Percentiles rank a stretch among this genome's conserved stretches.
These are phyloP conservation scores for Halichondria panicea DNA, from an alignment of 37 sponge, comb jelly and placozoan genomes.

Conservation along the genomic window DNA sequence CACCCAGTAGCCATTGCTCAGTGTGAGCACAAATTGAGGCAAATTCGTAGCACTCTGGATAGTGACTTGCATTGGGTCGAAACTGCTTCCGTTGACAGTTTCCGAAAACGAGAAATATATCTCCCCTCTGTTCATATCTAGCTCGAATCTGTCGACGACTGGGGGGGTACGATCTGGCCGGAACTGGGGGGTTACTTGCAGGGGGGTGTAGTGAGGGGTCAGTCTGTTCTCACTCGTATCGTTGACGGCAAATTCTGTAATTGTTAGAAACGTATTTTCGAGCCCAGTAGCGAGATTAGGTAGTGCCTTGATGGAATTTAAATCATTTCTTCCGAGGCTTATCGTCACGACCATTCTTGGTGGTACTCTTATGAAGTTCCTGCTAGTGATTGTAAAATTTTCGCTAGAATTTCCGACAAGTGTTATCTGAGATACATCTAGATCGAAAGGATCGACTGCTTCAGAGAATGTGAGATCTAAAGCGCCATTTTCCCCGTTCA, in stretches of 20 bases:
- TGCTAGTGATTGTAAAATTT: constrained; percentile 32
- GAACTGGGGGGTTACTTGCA: constrained; percentile 12
- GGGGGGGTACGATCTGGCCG: constrained; percentile 59
- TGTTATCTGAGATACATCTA: constrained; percentile 48
- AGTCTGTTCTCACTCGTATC: constrained; percentile 56
- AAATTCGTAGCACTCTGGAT: constrained; percentile 4
- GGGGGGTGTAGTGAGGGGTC: constrained; percentile 5
- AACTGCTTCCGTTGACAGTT: constrained; percentile 76
- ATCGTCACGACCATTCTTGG: constrained; percentile 17
- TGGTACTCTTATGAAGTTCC: not conserved
- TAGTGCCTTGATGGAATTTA: constrained; percentile 70
- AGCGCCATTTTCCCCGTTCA: constrained; percentile 58
- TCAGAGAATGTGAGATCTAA: constrained; percentile 77
- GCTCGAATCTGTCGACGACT: constrained; percentile 29
- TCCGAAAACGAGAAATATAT: constrained; percentile 66
- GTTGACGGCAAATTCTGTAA: constrained; percentile 31
- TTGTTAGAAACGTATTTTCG: constrained; percentile 32
- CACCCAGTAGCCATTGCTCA: constrained; percentile 71
- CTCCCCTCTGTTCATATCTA: constrained; percentile 70
- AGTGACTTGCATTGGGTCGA: constrained; percentile 55
- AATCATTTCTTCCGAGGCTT: constrained; percentile 43
- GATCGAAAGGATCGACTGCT: constrained; percentile 45
- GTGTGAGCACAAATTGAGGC: not conserved
- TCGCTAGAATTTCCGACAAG: constrained; percentile 52
- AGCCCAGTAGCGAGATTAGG: constrained; percentile 44